A percentile compares a stretch with the other conserved stretches of the same genome.
These are phyloP conservation scores for Drosophila fulvimacula DNA, from an alignment of 2,888 invertebrate genomes.

Conservation along the genomic window DNA sequence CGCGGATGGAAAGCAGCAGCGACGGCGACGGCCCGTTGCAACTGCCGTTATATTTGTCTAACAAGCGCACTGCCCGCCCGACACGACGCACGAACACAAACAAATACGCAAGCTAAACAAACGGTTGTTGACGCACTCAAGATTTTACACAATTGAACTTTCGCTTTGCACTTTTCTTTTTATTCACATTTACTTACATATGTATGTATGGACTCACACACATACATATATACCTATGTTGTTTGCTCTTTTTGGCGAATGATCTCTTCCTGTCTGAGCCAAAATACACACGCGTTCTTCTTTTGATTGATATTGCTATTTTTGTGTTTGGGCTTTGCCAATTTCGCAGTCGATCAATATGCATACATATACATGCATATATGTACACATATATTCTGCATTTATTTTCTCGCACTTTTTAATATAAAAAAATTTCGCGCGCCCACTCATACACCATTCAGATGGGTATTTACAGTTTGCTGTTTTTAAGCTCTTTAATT, in stretches of 20 bases:
- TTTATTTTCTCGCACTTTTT: conserved; percentile 49
- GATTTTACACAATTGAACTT: conserved; percentile 64
- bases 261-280: conserved; percentile 67
- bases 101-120: conserved; percentile 24
- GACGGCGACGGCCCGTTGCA: conserved; percentile 24
- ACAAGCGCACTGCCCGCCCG: conserved; percentile 19
- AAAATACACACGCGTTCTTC: conserved; percentile 55
- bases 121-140: conserved; percentile 37
- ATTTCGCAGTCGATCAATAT: conserved; percentile 40
- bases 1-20: conserved; percentile 5
- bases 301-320: conserved; percentile 71
- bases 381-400: conserved; percentile 39
- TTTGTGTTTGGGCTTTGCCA: conserved; percentile 54
- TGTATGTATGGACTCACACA: conserved; percentile 1
- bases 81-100: conserved; percentile 17
- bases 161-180: conserved; percentile 74
- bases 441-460: conserved; percentile 29
- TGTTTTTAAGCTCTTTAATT: conserved; percentile 7
- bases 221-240: conserved; percentile 14
- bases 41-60: conserved; percentile 51
- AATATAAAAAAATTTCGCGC: conserved; percentile 48
- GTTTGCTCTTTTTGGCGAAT: conserved; percentile 54
- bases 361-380: conserved; percentile 5
- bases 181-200: conserved; percentile 44
- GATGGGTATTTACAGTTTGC: conserved; percentile 26